These are phyloP conservation scores for Myotis brandtii DNA, from an alignment of 2,113 vertebrate genomes.

Conservation along the genomic window DNA sequence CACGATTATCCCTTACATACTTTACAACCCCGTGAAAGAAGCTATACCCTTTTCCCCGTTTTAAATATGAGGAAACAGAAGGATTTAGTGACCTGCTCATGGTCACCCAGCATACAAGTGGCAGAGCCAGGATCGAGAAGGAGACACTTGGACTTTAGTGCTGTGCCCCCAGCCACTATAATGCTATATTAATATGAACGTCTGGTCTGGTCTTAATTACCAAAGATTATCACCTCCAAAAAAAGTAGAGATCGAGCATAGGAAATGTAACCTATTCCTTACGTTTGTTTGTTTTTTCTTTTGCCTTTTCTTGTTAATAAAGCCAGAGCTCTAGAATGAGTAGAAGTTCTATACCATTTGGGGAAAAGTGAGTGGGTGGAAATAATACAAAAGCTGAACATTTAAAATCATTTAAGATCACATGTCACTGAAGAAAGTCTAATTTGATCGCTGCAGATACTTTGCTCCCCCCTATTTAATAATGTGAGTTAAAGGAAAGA, in stretches of 20 bases:
- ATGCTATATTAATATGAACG: background rate
- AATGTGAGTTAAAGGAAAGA: conserved; percentile 14
- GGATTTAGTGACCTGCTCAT: background rate
- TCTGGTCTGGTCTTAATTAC: background rate
- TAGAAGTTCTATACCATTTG: background rate
- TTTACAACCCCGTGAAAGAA: background rate
- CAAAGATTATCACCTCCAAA: background rate
- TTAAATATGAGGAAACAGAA: conserved; percentile 17
- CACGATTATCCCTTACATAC: background rate
- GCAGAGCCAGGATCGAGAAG: background rate
- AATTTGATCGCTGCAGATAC: background rate
- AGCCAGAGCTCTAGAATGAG: conserved; percentile 24
- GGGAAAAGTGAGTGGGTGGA: background rate
- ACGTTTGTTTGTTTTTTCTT: background rate
- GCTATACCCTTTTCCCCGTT: background rate
- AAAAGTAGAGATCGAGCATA: background rate
- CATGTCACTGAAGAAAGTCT: background rate
- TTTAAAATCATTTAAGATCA: background rate
- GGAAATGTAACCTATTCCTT: conserved; percentile 23
- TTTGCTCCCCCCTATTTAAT: conserved; percentile 30
- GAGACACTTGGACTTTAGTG: background rate
- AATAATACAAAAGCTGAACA: background rate
- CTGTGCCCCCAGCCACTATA: background rate
- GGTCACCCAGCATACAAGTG: background rate
- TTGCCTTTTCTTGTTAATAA: conserved; percentile 26